Percentiles rank a stretch among this genome's conserved stretches.
phyloP scores from a whole-genome alignment of 2,888 invertebrate species.

The Vesta saturnalis region DNA sequence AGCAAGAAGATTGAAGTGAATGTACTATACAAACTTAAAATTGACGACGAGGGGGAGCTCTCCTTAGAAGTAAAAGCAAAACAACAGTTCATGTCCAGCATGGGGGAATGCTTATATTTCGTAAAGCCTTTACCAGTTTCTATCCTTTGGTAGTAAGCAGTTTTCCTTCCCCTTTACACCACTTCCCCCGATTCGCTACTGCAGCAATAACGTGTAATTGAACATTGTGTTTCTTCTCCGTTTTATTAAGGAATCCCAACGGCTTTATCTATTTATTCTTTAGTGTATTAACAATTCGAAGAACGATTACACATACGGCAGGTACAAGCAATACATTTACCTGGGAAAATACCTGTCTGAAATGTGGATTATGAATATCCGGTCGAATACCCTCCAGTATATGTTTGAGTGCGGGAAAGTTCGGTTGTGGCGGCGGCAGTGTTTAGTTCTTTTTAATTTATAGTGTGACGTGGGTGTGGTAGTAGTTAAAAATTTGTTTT shows the following conservation, averaged over 20 bases:
- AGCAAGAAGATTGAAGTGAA: constrained; percentile 19
- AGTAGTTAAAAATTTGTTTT: constrained; percentile 17
- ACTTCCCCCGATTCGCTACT: too few relatives aligned
- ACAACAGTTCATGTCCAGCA: constrained; percentile 7
- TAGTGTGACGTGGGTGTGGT: constrained; percentile 32
- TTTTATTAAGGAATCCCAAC: background rate
- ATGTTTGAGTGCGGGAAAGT: constrained; percentile 25
- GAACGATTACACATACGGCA: constrained; percentile 20
- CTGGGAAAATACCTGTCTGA: constrained; percentile 32
- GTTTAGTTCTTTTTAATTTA: constrained; percentile 5
- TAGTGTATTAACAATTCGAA: constrained; percentile 2
- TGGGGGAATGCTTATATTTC: background rate
- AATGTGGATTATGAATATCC: constrained; percentile 38
- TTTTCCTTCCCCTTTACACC: background rate
- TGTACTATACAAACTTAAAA: constrained; percentile 11
- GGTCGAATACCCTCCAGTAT: constrained; percentile 30
- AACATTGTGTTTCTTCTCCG: constrained; percentile 17
- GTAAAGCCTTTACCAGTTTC: background rate
- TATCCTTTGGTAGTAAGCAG: background rate
- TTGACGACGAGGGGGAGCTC: constrained; percentile 24
- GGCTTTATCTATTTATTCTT: background rate
- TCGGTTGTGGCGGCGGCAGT: constrained; percentile 7
- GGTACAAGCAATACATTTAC: constrained; percentile 9
- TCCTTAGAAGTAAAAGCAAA: constrained; percentile 7
- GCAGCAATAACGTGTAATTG: constrained; percentile 29